Conservation (phyloP, 2,797 vertebrate species). For the Amazonetta brasiliensis region DNA sequence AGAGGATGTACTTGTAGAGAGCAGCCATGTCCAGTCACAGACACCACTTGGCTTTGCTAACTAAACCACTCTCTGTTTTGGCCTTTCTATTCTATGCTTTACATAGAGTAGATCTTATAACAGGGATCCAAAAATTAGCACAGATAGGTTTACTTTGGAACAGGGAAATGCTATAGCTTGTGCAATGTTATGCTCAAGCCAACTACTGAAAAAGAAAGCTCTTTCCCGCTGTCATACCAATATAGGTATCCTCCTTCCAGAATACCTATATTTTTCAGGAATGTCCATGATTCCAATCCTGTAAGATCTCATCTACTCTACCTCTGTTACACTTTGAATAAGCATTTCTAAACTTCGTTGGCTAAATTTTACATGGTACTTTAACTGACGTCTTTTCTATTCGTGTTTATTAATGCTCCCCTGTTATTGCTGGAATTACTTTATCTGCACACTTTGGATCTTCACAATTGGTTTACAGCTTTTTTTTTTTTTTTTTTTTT, state of each 20-base stretch:
- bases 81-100: neutral
- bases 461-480: neutral
- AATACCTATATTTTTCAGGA: neutral
- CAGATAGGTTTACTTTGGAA: neutral
- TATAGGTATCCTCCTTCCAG: neutral
- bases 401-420: neutral
- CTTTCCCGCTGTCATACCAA: neutral
- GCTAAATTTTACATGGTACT: neutral
- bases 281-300: neutral
- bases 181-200: neutral
- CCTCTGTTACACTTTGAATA: neutral
- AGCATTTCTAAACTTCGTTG: neutral
- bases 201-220: neutral
- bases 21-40: fast-evolving
- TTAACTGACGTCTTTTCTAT: neutral
- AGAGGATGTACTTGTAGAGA: neutral
- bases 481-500: neutral
- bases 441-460: neutral
- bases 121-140: neutral
- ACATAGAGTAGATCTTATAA: neutral
- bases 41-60: neutral
- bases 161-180: neutral
- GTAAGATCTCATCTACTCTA: neutral
- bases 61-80: neutral
- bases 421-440: neutral